Evolutionary conservation across 92 coral and sea anemone genomes (phyloP).

Genomic region (Palythoa caribaeorum): DNA sequence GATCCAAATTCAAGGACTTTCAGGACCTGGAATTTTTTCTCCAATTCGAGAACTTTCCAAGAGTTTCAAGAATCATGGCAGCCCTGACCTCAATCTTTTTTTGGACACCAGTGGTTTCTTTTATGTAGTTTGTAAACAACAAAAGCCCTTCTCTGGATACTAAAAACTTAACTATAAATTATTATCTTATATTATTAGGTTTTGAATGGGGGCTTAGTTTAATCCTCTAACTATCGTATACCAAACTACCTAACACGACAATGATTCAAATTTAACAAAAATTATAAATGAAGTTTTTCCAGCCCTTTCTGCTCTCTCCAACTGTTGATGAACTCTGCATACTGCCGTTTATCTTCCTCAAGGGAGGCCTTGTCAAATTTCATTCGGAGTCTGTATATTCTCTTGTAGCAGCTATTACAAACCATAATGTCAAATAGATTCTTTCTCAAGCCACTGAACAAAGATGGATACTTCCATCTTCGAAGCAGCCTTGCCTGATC

Average conservation of each 20-base stretch:
- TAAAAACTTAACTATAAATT: too few species aligned
- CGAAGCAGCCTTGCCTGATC: constrained; percentile 63
- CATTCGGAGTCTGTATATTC: constrained; percentile 67
- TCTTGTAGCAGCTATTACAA: constrained; percentile 78
- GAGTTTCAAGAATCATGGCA: too few species aligned
- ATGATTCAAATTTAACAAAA: neutral
- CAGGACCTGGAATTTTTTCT: too few species aligned
- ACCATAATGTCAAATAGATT: constrained; percentile 46
- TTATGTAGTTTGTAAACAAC: too few species aligned
- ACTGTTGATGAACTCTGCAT: constrained; percentile 75
- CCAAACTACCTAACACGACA: neutral
- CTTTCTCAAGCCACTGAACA: constrained; percentile 69
- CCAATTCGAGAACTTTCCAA: too few species aligned
- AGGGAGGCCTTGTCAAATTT: constrained; percentile 72
- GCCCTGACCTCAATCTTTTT: too few species aligned
- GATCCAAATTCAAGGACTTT: too few species aligned
- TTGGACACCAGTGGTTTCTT: too few species aligned
- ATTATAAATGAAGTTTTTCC: constrained; percentile 64
- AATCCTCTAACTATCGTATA: neutral
- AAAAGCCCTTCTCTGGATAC: too few species aligned
- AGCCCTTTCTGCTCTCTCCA: constrained; percentile 89
- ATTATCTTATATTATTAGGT: neutral
- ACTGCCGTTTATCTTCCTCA: constrained; percentile 75
- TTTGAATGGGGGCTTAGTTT: too few species aligned
- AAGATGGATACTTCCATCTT: constrained; percentile 71